Percentiles rank a stretch among this genome's conserved stretches.
These are phyloP conservation scores for Eriocheir sinensis DNA, from an alignment of 1,140 invertebrate genomes.

Conservation along the genomic window DNA sequence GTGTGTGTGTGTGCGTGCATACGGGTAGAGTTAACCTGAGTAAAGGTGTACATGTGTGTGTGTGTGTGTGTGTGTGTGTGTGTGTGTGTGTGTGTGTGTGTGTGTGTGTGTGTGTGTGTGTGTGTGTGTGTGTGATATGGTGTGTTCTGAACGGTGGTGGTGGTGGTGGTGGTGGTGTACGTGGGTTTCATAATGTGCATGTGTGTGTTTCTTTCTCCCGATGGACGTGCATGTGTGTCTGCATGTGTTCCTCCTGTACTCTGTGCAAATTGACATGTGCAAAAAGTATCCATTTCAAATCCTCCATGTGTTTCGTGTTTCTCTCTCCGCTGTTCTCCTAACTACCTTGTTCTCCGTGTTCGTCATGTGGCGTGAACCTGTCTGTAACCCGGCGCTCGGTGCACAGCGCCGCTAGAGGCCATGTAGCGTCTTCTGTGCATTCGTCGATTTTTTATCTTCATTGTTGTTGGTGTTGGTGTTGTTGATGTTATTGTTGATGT, in stretches of 20 bases:
- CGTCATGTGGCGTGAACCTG: neutral
- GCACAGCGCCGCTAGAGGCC: neutral
- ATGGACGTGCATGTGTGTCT: conserved; percentile 27
- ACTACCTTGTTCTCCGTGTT: neutral
- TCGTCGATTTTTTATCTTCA: neutral
- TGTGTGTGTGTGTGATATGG: too few relatives aligned
- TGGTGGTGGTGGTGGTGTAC: neutral
- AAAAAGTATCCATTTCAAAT: neutral
- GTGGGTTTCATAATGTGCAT: neutral
- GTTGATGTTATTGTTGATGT: neutral
- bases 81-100: conserved; percentile 49
- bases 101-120: neutral
- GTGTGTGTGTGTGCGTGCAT: conserved; percentile 34
- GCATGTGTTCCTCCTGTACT: neutral
- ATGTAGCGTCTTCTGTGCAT: neutral
- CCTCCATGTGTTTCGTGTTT: neutral
- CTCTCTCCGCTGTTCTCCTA: neutral
- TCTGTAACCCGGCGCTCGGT: too few relatives aligned
- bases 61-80: conserved; percentile 54
- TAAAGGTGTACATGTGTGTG: neutral
- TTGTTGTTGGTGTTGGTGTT: too few relatives aligned
- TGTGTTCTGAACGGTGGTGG: too few relatives aligned
- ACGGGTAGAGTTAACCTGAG: too few relatives aligned
- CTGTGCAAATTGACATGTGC: neutral
- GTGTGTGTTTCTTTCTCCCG: neutral